Evolutionary conservation across 1,140 invertebrate genomes (phyloP), one percentile per base, ranked within the genome.

Genomic region (Drosophila dunni): DNA sequence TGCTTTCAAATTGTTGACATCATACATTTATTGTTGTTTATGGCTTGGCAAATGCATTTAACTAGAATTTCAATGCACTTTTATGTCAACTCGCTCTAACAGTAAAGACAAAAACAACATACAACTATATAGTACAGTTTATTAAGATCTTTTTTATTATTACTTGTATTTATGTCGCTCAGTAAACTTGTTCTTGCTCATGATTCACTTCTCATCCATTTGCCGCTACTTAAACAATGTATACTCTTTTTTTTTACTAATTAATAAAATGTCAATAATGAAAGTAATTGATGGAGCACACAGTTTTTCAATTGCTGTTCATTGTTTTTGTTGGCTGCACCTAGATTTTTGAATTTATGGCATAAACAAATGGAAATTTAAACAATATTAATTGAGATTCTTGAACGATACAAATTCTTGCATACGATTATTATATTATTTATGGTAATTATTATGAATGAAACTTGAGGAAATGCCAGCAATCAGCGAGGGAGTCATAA

Each of bases 21-120:
- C 82, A 86, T 86, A 73, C 79, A 72, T 60, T 78, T 63, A 70
- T 54, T 73, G 60, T 74, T 69, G 72, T 63, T 58, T 79, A 70
- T 74, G 48, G 62, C 63, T 44, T 80, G 29, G 50, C 29, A 29
- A 56, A 38, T 54, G 72, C 78, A 65, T 82, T 77, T 71, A 81
- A 46, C 61, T 66, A 74, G 81, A 79, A 76, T 73, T 73, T 67
- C 63, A 79, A 81, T 85, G 82, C 82, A 82, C 75, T 88, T 88
- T 82, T 69, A 86, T 79, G 82, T 88, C 71, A 79, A 82, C 75
- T 79, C 67, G 62, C 6, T 29, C 56, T 85, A 85, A 81, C 82
- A 75, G 79, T 85, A 60, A 45, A 50, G 63, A 63, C 48, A 45
- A 36, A 17, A 51, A 53, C 44, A 56, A 20, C 46, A 36, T 53